phyloP scores from a whole-genome alignment of 2,113 vertebrate species.

The Calonectris borealis region DNA sequence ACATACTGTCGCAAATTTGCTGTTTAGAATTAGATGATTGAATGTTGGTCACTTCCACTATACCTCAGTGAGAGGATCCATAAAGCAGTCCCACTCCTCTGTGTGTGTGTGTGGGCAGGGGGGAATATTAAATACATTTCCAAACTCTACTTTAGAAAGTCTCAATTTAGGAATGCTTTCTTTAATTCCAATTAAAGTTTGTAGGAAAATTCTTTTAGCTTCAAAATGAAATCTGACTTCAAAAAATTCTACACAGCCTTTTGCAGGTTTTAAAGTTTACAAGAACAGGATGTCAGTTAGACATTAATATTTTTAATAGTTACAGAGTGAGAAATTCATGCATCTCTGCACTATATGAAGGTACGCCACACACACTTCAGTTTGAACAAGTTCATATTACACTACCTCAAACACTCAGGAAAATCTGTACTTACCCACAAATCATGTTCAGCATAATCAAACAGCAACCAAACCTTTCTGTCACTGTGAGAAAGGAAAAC shows the following conservation, averaged over 20 bases:
- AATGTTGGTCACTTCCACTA: not conserved
- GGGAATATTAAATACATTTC: not conserved
- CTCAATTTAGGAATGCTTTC: not conserved
- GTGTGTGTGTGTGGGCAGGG: no score
- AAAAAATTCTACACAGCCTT: not conserved
- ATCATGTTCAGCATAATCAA: constrained; percentile 91
- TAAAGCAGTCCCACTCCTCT: not conserved
- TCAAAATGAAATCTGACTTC: not conserved
- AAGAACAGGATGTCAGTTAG: not conserved
- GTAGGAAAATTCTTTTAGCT: not conserved
- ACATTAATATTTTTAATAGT: not conserved
- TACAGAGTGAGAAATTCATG: not conserved
- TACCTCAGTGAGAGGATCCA: not conserved
- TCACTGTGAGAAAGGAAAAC: constrained; percentile 92
- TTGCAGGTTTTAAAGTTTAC: not conserved
- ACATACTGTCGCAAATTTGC: not conserved
- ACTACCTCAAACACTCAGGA: not conserved
- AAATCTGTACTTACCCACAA: constrained; percentile 82
- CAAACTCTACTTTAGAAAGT: not conserved
- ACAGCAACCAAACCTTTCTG: constrained; percentile 91
- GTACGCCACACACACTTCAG: not conserved
- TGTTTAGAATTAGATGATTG: not conserved
- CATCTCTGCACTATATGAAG: not conserved
- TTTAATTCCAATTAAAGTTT: not conserved
- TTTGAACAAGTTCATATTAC: not conserved